These are phyloP conservation scores for Helarctos malayanus DNA, from an alignment of 2,797 vertebrate species.

Conservation along the genomic window DNA sequence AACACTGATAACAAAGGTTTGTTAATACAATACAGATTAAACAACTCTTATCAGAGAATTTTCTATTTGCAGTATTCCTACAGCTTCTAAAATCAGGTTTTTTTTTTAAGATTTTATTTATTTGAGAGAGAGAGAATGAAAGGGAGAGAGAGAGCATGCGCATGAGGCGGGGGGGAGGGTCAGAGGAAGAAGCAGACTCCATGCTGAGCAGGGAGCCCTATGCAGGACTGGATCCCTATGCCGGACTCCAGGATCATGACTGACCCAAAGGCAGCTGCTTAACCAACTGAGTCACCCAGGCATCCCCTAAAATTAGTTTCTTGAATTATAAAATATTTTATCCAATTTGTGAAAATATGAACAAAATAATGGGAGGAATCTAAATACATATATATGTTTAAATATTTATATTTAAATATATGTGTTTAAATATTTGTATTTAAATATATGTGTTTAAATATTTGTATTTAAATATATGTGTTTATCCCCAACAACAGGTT, in stretches of 20 bases:
- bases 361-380: background rate
- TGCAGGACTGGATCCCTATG: too few species aligned
- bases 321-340: conserved; percentile 2
- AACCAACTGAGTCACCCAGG: too few species aligned
- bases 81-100: background rate
- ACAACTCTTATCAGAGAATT: conserved; percentile 2
- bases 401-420: background rate
- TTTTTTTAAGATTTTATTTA: too few species aligned
- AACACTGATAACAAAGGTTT: background rate
- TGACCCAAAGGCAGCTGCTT: too few species aligned
- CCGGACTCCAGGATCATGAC: too few species aligned
- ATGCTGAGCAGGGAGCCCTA: too few species aligned
- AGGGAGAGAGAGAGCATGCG: too few species aligned
- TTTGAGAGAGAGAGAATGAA: too few species aligned
- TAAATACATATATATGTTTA: background rate
- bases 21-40: background rate
- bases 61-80: background rate
- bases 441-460: background rate
- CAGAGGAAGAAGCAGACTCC: too few species aligned
- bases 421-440: background rate
- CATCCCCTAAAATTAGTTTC: background rate
- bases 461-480: background rate
- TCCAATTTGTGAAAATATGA: background rate
- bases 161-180: too few species aligned
- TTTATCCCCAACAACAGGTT: background rate